Evolutionary conservation across 2,113 vertebrate genomes (phyloP).

Genomic region (Nothoprocta pentlandii): DNA sequence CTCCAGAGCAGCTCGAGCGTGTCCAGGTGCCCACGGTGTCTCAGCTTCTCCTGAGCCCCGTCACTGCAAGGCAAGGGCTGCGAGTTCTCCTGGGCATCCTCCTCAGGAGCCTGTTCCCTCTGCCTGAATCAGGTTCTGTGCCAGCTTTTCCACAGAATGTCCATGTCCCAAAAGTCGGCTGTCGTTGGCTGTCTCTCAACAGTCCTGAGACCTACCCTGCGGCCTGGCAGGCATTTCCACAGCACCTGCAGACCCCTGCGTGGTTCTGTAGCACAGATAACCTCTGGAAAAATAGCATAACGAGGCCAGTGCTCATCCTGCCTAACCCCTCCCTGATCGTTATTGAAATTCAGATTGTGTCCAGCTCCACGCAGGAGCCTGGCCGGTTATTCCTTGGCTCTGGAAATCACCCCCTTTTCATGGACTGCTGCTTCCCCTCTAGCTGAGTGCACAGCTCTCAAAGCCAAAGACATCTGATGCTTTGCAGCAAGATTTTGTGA

Average conservation of each 20-base stretch:
- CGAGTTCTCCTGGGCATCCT: not conserved
- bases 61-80: fast-evolving
- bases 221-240: not conserved
- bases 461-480: not conserved
- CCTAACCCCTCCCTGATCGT: not conserved
- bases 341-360: not conserved
- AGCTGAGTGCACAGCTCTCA: not conserved
- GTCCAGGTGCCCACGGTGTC: fast-evolving
- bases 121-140: fast-evolving
- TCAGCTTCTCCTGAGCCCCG: not conserved
- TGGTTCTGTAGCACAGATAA: not conserved
- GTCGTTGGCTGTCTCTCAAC: not conserved
- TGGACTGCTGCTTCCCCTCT: not conserved
- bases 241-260: not conserved
- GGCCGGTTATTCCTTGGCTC: fast-evolving
- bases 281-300: not conserved
- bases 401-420: not conserved
- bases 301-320: fast-evolving
- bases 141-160: not conserved
- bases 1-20: fast-evolving
- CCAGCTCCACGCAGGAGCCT: not conserved
- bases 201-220: not conserved
- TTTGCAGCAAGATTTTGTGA: not conserved
- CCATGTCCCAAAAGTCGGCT: not conserved
- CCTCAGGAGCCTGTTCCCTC: not conserved